Evolutionary conservation across 2,113 vertebrate species (phyloP).

Genomic region (Noturus placidus): DNA sequence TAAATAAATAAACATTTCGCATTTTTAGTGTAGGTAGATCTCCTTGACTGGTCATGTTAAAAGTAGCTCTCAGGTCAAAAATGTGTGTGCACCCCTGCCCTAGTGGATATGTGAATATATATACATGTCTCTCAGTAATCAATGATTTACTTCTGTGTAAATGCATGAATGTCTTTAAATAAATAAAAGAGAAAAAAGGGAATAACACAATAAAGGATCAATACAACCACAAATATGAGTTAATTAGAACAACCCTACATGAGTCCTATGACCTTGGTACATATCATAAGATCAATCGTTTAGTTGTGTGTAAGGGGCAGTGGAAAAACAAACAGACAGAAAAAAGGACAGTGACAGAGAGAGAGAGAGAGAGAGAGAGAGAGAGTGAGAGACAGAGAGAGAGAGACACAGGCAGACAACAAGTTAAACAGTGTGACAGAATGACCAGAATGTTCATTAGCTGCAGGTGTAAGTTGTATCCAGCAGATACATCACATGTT

Average conservation of each 20-base stretch:
- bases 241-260: background rate
- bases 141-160: background rate
- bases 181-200: background rate
- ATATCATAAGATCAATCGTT: background rate
- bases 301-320: background rate
- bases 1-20: no score
- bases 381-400: background rate
- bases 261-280: background rate
- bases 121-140: background rate
- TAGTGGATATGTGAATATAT: no score
- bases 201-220: background rate
- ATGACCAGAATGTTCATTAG: background rate
- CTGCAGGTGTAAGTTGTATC: constrained; percentile 24
- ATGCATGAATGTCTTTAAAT: background rate
- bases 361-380: background rate
- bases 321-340: background rate
- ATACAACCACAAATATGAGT: background rate
- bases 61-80: no score
- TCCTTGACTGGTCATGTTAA: no score
- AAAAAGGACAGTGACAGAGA: background rate
- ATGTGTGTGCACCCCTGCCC: no score
- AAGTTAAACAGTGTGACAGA: background rate
- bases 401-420: background rate
- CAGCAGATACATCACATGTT: constrained; percentile 48
- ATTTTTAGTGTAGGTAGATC: no score